phyloP scores from a whole-genome alignment of 2,113 vertebrate genomes.

The Butorides virescens region DNA sequence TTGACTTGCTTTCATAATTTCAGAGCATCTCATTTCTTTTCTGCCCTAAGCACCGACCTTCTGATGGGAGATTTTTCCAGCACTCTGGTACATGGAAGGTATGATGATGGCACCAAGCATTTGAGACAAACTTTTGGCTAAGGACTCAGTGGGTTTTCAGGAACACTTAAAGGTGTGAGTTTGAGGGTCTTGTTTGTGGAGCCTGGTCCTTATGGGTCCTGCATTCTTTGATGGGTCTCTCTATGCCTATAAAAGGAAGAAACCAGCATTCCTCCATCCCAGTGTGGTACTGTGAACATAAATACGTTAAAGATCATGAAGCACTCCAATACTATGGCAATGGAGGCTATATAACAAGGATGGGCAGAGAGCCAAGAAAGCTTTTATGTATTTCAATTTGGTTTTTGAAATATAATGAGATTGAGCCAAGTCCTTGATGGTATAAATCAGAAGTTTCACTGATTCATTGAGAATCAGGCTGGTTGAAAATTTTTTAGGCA shows the following conservation, averaged over 20 bases:
- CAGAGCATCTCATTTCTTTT: background rate
- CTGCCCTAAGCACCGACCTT: background rate
- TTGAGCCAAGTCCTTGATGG: background rate
- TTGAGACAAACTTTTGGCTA: background rate
- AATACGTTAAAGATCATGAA: background rate
- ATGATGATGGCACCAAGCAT: background rate
- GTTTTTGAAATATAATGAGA: background rate
- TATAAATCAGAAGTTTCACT: background rate
- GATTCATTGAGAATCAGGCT: background rate
- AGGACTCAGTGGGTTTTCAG: background rate
- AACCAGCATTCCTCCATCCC: background rate
- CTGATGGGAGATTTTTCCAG: background rate
- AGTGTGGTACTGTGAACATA: background rate
- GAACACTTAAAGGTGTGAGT: background rate
- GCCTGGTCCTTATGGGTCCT: background rate
- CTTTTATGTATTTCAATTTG: background rate
- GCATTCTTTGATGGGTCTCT: background rate
- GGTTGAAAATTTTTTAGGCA: background rate
- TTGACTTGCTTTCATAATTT: background rate
- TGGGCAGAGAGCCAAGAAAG: background rate
- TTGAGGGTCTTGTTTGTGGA: background rate
- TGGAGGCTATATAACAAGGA: background rate
- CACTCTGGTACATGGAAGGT: background rate
- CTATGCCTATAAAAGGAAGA: background rate
- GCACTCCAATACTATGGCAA: background rate